Conservation (phyloP, 2,888 invertebrate species). For the Euzetes globulus region DNA sequence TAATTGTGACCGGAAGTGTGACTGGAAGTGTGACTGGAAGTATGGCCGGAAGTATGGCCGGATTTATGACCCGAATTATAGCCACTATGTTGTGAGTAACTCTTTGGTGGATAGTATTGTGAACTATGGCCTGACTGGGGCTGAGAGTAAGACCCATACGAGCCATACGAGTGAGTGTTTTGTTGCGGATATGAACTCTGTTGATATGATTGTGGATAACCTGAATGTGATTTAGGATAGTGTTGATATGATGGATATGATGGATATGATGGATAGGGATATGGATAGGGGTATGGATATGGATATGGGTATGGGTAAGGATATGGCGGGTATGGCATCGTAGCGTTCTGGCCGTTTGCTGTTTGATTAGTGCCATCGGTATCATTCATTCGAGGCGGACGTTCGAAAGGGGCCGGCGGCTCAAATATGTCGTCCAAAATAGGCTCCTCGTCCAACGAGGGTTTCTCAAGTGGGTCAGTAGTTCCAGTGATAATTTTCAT, state of each 20-base stretch:
- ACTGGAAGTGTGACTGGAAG: too few species aligned
- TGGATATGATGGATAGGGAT: neutral
- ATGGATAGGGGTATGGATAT: constrained; percentile 8
- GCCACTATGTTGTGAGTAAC: neutral
- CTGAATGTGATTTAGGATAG: too few species aligned
- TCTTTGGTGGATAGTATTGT: neutral
- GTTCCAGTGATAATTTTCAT: constrained; percentile 37
- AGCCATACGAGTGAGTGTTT: neutral
- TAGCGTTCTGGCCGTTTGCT: constrained; percentile 3
- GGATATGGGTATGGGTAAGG: constrained; percentile 32
- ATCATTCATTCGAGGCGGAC: constrained; percentile 20
- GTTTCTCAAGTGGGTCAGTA: constrained; percentile 37
- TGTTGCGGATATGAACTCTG: neutral
- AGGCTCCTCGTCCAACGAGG: constrained; percentile 31
- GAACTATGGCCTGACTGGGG: neutral
- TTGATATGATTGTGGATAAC: constrained; percentile 17
- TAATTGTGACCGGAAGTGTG: too few species aligned
- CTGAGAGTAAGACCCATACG: neutral
- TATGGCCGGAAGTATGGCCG: too few species aligned
- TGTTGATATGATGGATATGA: neutral
- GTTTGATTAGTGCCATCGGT: constrained; percentile 1
- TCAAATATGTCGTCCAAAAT: constrained; percentile 36
- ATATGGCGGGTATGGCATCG: constrained; percentile 3
- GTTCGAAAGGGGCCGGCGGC: constrained; percentile 36
- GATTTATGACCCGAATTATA: neutral